These are phyloP conservation scores for Heliconius aoede DNA, from an alignment of 2,888 invertebrate species.

Conservation along the genomic window DNA sequence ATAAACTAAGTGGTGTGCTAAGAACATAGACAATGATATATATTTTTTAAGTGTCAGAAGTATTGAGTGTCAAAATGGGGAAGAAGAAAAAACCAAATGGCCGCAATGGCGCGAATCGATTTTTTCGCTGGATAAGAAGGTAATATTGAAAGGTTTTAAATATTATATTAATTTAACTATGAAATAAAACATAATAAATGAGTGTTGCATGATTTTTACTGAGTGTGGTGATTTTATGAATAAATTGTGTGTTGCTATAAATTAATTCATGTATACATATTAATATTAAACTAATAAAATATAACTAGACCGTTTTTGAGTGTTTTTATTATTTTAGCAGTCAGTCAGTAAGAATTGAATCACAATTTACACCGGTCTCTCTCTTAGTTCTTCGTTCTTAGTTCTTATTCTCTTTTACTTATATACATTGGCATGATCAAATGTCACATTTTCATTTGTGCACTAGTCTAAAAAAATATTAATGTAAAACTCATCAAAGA, in stretches of 20 bases:
- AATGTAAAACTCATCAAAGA: too few relatives aligned
- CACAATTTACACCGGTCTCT: too few relatives aligned
- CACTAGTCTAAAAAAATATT: too few relatives aligned
- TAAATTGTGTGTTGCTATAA: not conserved
- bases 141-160: slow-evolving; percentile 50
- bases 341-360: not conserved
- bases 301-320: not conserved
- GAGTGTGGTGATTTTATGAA: not conserved
- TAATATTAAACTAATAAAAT: slow-evolving; percentile 8
- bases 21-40: slow-evolving; percentile 57
- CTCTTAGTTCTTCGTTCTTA: too few relatives aligned
- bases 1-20: slow-evolving; percentile 53
- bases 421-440: too few relatives aligned
- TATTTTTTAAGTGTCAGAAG: slow-evolving; percentile 59
- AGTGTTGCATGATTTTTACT: slow-evolving; percentile 20
- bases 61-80: slow-evolving; percentile 65
- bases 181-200: not conserved
- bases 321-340: not conserved
- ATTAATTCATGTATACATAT: not conserved
- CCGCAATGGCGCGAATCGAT: slow-evolving; percentile 72
- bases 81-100: slow-evolving; percentile 78
- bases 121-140: slow-evolving; percentile 81
- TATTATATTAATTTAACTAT: not conserved
- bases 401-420: too few relatives aligned
- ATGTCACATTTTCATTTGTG: too few relatives aligned